Evolutionary conservation across 2,113 vertebrate genomes (phyloP).

Genomic region (Pseudopipra pipra): DNA sequence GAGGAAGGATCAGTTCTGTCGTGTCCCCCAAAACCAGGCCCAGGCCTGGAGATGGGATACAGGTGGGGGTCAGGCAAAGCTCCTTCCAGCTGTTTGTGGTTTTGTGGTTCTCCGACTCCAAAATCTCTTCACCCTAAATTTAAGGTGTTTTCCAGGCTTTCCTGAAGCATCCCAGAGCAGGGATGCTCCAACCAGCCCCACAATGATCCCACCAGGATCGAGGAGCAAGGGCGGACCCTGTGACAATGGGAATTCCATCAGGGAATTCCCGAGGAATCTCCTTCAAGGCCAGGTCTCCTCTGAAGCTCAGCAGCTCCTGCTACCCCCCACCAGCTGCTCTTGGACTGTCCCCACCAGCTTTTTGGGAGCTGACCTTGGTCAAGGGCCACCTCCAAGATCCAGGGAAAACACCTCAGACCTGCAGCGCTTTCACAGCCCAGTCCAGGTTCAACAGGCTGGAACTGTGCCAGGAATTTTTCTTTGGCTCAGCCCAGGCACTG

Average conservation of each 20-base stretch:
- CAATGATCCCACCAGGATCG: too few species aligned
- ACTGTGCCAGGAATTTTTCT: background rate
- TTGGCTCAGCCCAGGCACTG: fast-evolving
- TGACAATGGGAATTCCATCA: too few species aligned
- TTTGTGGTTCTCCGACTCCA: background rate
- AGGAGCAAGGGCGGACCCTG: background rate
- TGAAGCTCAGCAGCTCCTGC: background rate
- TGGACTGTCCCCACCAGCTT: background rate
- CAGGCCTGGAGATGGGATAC: too few species aligned
- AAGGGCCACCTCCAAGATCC: fast-evolving
- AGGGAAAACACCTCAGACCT: background rate
- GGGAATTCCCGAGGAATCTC: fast-evolving
- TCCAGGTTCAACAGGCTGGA: background rate
- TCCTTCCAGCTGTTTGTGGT: too few species aligned
- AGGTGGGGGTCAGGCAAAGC: background rate
- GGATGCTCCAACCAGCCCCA: background rate
- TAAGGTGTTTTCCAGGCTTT: background rate
- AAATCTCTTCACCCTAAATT: background rate
- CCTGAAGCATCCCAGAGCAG: background rate
- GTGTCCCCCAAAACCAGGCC: background rate
- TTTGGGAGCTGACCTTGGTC: fast-evolving
- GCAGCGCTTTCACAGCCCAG: fast-evolving
- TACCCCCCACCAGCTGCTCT: fast-evolving
- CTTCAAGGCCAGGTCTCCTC: fast-evolving
- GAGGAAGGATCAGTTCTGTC: fast-evolving